Percentiles rank a stretch among this genome's conserved stretches.
phyloP scores from a whole-genome alignment of 2,113 vertebrate species.

The Colius striatus region DNA sequence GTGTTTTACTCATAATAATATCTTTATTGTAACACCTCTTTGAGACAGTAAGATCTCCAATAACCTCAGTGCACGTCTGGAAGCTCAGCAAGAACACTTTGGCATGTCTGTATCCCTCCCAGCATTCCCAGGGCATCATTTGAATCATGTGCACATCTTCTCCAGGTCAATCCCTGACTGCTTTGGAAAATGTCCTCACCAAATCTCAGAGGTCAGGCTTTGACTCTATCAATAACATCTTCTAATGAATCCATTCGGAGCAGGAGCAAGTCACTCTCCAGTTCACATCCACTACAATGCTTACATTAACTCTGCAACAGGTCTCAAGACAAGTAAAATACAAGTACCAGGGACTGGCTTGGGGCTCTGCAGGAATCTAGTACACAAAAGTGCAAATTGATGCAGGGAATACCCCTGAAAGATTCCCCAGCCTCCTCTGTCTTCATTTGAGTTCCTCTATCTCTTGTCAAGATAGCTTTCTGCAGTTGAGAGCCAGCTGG shows the following conservation, averaged over 20 bases:
- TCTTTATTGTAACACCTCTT: constrained; percentile 23
- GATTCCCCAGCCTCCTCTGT: not conserved
- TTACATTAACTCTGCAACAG: not conserved
- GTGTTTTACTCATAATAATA: not conserved
- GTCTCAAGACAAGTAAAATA: not conserved
- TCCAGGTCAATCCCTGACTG: not conserved
- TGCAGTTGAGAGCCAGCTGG: not conserved
- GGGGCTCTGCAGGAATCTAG: not conserved
- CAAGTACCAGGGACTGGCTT: not conserved
- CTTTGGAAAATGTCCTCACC: not conserved
- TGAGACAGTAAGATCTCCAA: not conserved
- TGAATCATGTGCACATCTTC: not conserved
- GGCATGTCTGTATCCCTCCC: not conserved
- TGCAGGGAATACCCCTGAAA: not conserved
- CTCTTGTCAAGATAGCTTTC: not conserved
- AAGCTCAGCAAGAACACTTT: not conserved
- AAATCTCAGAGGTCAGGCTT: not conserved
- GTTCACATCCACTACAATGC: not conserved
- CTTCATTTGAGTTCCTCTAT: not conserved
- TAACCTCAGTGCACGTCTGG: not conserved
- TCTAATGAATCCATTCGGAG: not conserved
- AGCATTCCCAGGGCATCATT: not conserved
- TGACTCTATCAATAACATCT: not conserved
- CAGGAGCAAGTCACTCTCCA: not conserved
- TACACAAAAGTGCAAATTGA: not conserved